Evolutionary conservation across 2,888 invertebrate species (phyloP).

Genomic region (Eristalis tenax): DNA sequence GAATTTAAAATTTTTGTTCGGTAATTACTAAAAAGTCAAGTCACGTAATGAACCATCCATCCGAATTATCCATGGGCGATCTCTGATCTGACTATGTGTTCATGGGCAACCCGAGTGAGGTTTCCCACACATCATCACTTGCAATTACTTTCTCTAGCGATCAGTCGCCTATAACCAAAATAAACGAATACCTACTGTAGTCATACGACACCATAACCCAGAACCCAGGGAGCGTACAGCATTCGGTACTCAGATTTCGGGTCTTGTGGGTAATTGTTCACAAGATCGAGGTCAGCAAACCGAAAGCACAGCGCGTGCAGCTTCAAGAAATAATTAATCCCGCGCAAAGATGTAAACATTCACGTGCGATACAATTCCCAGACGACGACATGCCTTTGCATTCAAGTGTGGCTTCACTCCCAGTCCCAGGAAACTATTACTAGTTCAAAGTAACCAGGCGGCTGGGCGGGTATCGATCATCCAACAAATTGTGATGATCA

Average conservation of each 20-base stretch:
- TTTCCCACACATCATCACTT: not conserved
- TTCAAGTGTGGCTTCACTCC: not conserved
- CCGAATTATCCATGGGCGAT: not conserved
- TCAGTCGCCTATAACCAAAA: not conserved
- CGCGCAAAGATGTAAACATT: not conserved
- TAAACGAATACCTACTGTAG: not conserved
- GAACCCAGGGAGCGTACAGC: not conserved
- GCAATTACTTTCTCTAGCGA: not conserved
- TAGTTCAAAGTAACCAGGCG: constrained; percentile 12
- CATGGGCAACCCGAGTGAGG: not conserved
- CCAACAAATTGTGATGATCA: constrained; percentile 31
- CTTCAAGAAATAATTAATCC: not conserved
- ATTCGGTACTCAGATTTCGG: not conserved
- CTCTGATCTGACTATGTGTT: not conserved
- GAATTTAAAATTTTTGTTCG: too few species aligned
- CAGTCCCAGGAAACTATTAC: not conserved
- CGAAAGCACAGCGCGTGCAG: not conserved
- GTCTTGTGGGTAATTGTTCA: not conserved
- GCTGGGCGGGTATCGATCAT: constrained; percentile 2
- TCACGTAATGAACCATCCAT: not conserved
- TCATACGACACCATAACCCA: not conserved
- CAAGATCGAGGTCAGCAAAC: not conserved
- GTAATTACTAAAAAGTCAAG: not conserved
- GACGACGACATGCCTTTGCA: not conserved
- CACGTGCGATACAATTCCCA: not conserved